Evolutionary conservation across 2,888 invertebrate species (phyloP).

Genomic region (Theretra japonica): DNA sequence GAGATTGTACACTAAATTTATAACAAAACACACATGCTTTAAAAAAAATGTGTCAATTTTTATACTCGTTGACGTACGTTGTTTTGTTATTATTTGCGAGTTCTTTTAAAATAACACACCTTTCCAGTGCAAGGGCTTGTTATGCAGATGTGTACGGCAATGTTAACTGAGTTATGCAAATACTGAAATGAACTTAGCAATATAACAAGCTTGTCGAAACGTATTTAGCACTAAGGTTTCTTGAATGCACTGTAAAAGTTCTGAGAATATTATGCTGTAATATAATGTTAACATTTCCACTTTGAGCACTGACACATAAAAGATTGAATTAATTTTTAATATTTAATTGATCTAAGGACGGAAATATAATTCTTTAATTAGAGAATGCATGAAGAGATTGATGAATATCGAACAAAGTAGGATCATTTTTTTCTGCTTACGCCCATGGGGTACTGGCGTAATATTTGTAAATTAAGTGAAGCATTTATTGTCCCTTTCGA

Average conservation of each 20-base stretch:
- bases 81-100: neutral
- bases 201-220: neutral
- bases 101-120: neutral
- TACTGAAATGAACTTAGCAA: constrained; percentile 6
- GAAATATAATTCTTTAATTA: too few species aligned
- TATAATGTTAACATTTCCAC: neutral
- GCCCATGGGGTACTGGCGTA: too few species aligned
- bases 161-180: constrained; percentile 19
- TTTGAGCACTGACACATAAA: too few species aligned
- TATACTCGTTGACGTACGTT: neutral
- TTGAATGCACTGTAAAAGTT: neutral
- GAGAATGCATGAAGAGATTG: too few species aligned
- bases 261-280: neutral
- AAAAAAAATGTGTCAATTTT: neutral
- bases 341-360: too few species aligned
- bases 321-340: too few species aligned
- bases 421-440: too few species aligned
- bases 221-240: neutral
- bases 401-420: too few species aligned
- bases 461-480: too few species aligned
- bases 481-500: too few species aligned
- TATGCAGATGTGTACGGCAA: constrained; percentile 11
- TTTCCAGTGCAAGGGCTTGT: neutral
- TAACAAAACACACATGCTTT: neutral
- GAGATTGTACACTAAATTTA: neutral